Percentiles rank a stretch among this genome's conserved stretches.
Conservation (phyloP, 2,113 vertebrate species). For the Hypomesus transpacificus region DNA sequence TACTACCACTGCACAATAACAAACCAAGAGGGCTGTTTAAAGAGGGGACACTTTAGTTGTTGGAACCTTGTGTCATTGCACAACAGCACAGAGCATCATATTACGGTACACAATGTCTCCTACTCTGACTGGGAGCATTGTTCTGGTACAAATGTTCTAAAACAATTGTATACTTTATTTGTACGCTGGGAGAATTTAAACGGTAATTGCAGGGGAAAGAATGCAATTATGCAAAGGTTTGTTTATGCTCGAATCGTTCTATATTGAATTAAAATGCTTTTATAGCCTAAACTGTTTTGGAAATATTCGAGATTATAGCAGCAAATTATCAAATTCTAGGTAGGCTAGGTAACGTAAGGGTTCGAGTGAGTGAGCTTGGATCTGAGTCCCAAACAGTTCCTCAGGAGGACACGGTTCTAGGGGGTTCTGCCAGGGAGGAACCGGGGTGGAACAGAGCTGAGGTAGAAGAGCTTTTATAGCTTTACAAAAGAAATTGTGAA, state of each 20-base stretch:
- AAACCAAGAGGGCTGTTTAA: slow-evolving; percentile 18
- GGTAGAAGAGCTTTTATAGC: no score
- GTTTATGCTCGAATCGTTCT: slow-evolving; percentile 27
- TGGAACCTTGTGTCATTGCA: slow-evolving; percentile 25
- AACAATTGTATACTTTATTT: slow-evolving; percentile 37
- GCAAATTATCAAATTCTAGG: slow-evolving; percentile 27
- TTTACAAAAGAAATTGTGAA: no score
- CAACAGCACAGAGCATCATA: slow-evolving; percentile 16
- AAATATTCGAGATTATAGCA: slow-evolving; percentile 32
- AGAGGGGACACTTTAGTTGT: slow-evolving; percentile 43
- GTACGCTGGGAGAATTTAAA: slow-evolving; percentile 33
- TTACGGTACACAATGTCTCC: slow-evolving; percentile 20
- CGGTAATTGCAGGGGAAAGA: slow-evolving; percentile 21
- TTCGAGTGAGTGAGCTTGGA: neutral
- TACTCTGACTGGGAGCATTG: neutral
- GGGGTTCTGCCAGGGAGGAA: no score
- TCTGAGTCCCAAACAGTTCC: neutral
- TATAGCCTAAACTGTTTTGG: slow-evolving; percentile 23
- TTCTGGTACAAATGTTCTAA: neutral
- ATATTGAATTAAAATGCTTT: slow-evolving; percentile 33
- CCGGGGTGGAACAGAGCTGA: no score
- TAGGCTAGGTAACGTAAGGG: slow-evolving; percentile 7
- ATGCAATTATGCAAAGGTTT: slow-evolving; percentile 26
- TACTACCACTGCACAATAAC: slow-evolving; percentile 30
- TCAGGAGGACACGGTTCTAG: neutral